Percentiles rank a stretch among this genome's conserved stretches.
Evolutionary conservation across 2,888 invertebrate species (phyloP).

Genomic region (Abscondita cerata): DNA sequence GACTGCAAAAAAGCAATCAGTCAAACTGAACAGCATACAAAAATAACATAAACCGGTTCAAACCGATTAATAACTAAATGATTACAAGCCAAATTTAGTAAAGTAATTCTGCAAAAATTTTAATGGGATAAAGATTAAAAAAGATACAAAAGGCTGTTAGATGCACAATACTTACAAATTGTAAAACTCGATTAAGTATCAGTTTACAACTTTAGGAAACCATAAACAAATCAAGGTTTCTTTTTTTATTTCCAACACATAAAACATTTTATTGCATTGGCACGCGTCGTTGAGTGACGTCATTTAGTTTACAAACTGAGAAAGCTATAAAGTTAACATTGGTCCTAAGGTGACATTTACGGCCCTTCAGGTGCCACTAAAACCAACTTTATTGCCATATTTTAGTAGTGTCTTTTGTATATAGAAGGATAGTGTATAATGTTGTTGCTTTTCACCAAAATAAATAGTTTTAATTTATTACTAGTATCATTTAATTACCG

Average conservation of each 20-base stretch:
- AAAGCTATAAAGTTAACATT: constrained; percentile 52
- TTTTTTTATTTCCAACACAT: constrained; percentile 36
- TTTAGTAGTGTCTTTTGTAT: constrained; percentile 48
- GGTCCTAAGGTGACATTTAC: constrained; percentile 63
- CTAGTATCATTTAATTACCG: not conserved
- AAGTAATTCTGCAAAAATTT: too few species aligned
- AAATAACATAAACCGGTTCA: too few species aligned
- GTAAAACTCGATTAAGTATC: constrained; percentile 11
- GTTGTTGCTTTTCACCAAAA: not conserved
- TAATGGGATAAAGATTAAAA: too few species aligned
- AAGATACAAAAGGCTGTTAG: not conserved
- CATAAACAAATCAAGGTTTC: constrained; percentile 43
- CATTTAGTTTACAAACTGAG: constrained; percentile 50
- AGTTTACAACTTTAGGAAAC: constrained; percentile 29
- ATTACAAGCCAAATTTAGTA: too few species aligned
- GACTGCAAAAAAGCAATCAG: too few species aligned
- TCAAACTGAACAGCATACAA: too few species aligned
- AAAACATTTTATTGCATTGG: constrained; percentile 48
- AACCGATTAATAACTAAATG: too few species aligned
- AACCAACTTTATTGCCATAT: constrained; percentile 63
- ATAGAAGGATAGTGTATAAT: constrained; percentile 45
- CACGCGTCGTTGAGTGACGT: constrained; percentile 41
- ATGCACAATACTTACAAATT: not conserved
- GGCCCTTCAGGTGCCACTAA: constrained; percentile 67
- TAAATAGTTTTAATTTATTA: too few species aligned